Conservation (phyloP, 2,888 invertebrate genomes). For the Meta bourneti region DNA sequence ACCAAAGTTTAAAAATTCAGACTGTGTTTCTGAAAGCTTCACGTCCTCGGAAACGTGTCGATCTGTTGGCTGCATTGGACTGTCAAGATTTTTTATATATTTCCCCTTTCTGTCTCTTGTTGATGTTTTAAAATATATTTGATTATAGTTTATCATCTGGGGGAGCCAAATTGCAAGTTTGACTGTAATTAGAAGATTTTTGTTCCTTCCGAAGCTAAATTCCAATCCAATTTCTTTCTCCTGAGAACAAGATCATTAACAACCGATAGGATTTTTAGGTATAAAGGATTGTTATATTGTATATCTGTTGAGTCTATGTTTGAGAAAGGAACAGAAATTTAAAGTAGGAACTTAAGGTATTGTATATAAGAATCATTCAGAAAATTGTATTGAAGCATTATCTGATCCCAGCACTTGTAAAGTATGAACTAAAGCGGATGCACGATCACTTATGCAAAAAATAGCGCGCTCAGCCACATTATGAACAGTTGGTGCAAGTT, state of each 20-base stretch:
- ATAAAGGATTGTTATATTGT: conserved; percentile 73
- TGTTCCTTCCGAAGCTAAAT: conserved; percentile 35
- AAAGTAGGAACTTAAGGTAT: conserved; percentile 27
- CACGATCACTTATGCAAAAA: neutral
- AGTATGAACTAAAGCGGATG: conserved; percentile 6
- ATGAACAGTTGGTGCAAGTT: conserved; percentile 20
- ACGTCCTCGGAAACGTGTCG: neutral
- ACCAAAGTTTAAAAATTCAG: conserved; percentile 45
- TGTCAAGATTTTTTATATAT: conserved; percentile 59
- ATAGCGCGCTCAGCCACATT: conserved; percentile 11
- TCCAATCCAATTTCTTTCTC: neutral
- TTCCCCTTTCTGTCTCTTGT: conserved; percentile 37
- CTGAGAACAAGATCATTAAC: conserved; percentile 4
- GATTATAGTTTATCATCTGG: conserved; percentile 58
- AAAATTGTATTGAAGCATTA: conserved; percentile 12
- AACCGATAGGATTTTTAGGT: conserved; percentile 36
- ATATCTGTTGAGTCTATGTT: conserved; percentile 54
- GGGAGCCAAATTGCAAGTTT: conserved; percentile 65
- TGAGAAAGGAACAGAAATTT: conserved; percentile 14
- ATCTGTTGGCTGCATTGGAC: neutral
- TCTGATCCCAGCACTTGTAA: conserved; percentile 15
- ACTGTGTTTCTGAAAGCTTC: neutral
- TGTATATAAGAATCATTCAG: conserved; percentile 59
- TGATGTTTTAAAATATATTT: conserved; percentile 59
- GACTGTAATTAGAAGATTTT: conserved; percentile 65